Percentiles rank a stretch among this genome's conserved stretches.
phyloP scores from a whole-genome alignment of 2,797 vertebrate genomes.

The Melanotaenia parkinsoni region DNA sequence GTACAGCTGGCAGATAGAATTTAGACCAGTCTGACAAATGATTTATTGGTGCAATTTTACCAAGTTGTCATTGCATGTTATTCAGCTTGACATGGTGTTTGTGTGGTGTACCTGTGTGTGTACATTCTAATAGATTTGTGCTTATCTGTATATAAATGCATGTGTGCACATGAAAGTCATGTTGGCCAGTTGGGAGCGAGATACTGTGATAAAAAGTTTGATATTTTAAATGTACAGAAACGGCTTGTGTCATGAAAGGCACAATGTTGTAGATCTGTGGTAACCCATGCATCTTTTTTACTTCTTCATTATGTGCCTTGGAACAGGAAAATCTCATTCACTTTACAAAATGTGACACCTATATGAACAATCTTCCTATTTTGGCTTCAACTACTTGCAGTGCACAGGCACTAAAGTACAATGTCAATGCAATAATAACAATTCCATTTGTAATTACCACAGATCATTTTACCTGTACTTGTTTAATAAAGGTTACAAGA shows the following conservation, averaged over 20 bases:
- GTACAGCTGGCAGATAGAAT: conserved; percentile 77
- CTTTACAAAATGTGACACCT: no score
- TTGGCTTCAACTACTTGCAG: no score
- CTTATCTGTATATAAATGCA: conserved; percentile 22
- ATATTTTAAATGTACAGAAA: conserved; percentile 52
- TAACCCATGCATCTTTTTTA: conserved; percentile 26
- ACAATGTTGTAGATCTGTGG: conserved; percentile 28
- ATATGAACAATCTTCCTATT: no score
- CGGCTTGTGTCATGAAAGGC: conserved; percentile 25
- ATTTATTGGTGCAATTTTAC: conserved; percentile 84
- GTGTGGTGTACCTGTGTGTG: conserved; percentile 22
- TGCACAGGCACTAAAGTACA: no score
- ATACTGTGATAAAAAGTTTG: conserved; percentile 41
- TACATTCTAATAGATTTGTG: conserved; percentile 21
- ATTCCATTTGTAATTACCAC: no score
- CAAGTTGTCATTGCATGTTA: conserved; percentile 78
- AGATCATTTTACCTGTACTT: no score
- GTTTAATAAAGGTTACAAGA: no score
- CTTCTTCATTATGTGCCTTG: not conserved
- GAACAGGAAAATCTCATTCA: conserved; percentile 19
- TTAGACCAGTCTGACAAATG: conserved; percentile 80
- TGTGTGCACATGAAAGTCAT: conserved; percentile 20
- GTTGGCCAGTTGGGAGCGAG: conserved; percentile 25
- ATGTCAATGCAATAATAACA: no score
- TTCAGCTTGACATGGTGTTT: conserved; percentile 62